phyloP scores from a whole-genome alignment of 2,113 vertebrate species.

The Carassius auratus region DNA sequence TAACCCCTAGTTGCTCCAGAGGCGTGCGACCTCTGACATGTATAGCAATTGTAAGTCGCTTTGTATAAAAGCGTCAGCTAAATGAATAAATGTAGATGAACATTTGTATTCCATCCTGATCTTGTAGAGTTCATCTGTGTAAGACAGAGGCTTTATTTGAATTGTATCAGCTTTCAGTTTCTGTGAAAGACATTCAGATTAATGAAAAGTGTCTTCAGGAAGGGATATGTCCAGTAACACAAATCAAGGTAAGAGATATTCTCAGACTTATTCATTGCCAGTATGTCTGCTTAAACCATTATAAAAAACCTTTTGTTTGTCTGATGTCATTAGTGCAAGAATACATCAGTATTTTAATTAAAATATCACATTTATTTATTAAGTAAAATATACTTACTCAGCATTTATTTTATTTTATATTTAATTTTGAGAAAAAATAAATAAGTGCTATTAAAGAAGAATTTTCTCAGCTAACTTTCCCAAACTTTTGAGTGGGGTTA shows the following conservation, averaged over 20 bases:
- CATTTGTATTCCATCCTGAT: background rate
- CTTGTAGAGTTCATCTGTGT: background rate
- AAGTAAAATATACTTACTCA: too few species aligned
- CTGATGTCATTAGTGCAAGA: background rate
- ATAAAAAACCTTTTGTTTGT: background rate
- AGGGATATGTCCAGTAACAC: background rate
- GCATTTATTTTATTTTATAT: too few species aligned
- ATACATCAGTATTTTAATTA: background rate
- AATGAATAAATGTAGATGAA: too few species aligned
- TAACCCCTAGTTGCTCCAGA: too few species aligned
- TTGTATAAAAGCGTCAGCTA: too few species aligned
- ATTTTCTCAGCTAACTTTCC: too few species aligned
- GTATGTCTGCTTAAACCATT: background rate
- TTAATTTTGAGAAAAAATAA: too few species aligned
- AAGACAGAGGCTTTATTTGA: background rate
- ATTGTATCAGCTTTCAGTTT: background rate
- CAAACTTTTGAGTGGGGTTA: too few species aligned
- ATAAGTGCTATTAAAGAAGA: too few species aligned
- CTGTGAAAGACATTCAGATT: constrained; percentile 13
- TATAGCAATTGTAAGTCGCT: too few species aligned
- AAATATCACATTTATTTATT: background rate
- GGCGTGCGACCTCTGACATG: too few species aligned
- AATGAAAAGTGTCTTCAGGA: background rate
- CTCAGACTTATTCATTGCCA: background rate
- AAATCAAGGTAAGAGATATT: constrained; percentile 14